Percentiles rank a stretch among this genome's conserved stretches.
phyloP scores from a whole-genome alignment of 2,888 invertebrate genomes.

The Patella ulyssiponensis region DNA sequence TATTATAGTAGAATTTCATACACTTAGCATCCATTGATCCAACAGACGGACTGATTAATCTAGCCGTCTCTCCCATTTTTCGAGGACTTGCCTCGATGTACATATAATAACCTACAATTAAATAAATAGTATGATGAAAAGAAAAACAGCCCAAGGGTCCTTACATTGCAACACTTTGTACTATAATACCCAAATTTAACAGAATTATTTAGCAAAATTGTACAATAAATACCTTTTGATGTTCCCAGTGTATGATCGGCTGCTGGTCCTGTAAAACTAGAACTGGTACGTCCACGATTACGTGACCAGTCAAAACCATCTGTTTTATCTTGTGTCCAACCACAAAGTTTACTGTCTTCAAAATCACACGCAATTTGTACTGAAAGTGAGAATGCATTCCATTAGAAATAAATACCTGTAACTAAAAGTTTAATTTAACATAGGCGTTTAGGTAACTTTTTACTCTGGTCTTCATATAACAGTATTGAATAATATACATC shows the following conservation, averaged over 20 bases:
- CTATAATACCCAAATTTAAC: no score
- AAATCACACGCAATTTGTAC: constrained; percentile 55
- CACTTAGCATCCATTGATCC: constrained; percentile 44
- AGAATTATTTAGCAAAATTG: no score
- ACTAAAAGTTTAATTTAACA: no score
- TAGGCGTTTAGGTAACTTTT: no score
- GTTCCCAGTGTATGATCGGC: constrained; percentile 59
- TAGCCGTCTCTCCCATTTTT: constrained; percentile 47
- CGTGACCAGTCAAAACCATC: constrained; percentile 63
- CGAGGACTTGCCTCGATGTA: constrained; percentile 57
- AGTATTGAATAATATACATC: not conserved
- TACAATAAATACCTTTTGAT: constrained; percentile 35
- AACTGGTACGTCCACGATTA: constrained; percentile 47
- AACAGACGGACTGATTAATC: constrained; percentile 47
- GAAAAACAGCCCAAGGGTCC: not conserved
- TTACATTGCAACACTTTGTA: not conserved
- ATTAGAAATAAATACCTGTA: not conserved
- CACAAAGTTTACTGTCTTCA: constrained; percentile 56
- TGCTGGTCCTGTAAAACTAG: constrained; percentile 53
- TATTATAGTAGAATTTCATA: constrained; percentile 60
- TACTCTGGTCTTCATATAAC: not conserved
- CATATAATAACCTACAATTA: constrained; percentile 59
- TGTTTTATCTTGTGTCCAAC: constrained; percentile 54
- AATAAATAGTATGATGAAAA: not conserved
- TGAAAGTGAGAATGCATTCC: constrained; percentile 15